Evolutionary conservation across 2,113 vertebrate species (phyloP).

Genomic region (Cavia porcellus): DNA sequence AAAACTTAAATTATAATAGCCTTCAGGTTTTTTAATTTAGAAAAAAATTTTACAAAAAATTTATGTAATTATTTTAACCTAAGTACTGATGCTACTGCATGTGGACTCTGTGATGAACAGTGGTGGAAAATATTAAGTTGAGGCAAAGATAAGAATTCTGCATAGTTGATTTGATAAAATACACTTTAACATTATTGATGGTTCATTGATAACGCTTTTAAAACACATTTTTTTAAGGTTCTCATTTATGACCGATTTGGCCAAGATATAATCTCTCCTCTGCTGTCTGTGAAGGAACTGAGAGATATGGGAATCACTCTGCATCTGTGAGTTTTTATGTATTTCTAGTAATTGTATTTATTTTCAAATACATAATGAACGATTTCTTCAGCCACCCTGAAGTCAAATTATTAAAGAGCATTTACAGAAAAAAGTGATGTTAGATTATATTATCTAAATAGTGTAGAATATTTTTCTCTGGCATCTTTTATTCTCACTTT

Average conservation of each 20-base stretch:
- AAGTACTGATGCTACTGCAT: not conserved
- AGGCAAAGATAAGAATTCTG: conserved; percentile 40
- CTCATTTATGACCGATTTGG: conserved; percentile 98
- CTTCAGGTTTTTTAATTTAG: conserved; percentile 44
- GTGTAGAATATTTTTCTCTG: not conserved
- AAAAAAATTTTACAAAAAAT: conserved; percentile 22
- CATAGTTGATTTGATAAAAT: conserved; percentile 57
- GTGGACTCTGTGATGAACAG: conserved; percentile 20
- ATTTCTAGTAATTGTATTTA: conserved; percentile 49
- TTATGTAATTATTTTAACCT: conserved; percentile 26
- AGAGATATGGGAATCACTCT: conserved; percentile 99
- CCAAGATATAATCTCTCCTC: conserved; percentile 99
- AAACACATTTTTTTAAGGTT: conserved; percentile 89
- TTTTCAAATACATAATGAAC: conserved; percentile 65
- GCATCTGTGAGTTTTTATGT: conserved; percentile 92
- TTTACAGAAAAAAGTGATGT: conserved; percentile 54
- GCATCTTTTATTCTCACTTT: not conserved
- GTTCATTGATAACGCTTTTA: conserved; percentile 58
- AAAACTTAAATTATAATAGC: conserved; percentile 25
- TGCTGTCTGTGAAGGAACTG: conserved; percentile 97
- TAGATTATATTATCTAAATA: not conserved
- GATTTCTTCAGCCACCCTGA: not conserved
- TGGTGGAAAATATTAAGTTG: conserved; percentile 58
- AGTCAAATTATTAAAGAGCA: conserved; percentile 17
- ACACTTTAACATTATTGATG: not conserved